Percentiles rank a stretch among this genome's conserved stretches.
These are phyloP conservation scores for Venusia cambrica DNA, from an alignment of 2,888 invertebrate species.

Conservation along the genomic window DNA sequence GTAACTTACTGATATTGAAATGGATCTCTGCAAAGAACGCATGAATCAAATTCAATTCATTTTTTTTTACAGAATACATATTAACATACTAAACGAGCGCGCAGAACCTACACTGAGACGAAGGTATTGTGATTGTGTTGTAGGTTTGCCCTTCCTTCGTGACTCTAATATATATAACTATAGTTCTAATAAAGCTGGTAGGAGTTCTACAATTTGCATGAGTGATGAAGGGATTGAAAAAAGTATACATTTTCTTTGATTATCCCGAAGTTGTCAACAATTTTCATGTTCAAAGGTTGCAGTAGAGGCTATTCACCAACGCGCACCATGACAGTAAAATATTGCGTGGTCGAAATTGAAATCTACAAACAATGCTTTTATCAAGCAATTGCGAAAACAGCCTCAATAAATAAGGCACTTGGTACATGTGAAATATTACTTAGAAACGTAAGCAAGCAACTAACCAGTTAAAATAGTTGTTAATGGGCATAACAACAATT, in stretches of 20 bases:
- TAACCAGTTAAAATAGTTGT: too few species aligned
- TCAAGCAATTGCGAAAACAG: constrained; percentile 32
- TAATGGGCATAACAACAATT: constrained; percentile 18
- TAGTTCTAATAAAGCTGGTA: constrained; percentile 10
- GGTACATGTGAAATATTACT: too few species aligned
- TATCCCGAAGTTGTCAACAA: constrained; percentile 8
- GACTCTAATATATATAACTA: too few species aligned
- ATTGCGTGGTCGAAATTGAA: constrained; percentile 34
- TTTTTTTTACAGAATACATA: too few species aligned
- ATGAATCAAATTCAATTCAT: too few species aligned
- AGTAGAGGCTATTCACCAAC: constrained; percentile 37
- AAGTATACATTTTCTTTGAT: constrained; percentile 16
- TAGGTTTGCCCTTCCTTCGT: too few species aligned
- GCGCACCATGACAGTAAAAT: constrained; percentile 34
- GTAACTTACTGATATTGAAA: too few species aligned
- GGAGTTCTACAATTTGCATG: constrained; percentile 10
- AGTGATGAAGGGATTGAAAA: constrained; percentile 12
- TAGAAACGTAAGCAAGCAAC: too few species aligned
- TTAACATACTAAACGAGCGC: too few species aligned
- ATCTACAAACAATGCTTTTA: constrained; percentile 37
- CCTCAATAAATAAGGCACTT: constrained; percentile 25
- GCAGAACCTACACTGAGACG: too few species aligned
- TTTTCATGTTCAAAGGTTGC: constrained; percentile 44
- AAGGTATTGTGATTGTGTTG: too few species aligned
- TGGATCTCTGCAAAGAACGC: too few species aligned